Base-by-base conservation (phyloP, 2,888 invertebrate genomes). In the Cheilosia soror region DNA sequence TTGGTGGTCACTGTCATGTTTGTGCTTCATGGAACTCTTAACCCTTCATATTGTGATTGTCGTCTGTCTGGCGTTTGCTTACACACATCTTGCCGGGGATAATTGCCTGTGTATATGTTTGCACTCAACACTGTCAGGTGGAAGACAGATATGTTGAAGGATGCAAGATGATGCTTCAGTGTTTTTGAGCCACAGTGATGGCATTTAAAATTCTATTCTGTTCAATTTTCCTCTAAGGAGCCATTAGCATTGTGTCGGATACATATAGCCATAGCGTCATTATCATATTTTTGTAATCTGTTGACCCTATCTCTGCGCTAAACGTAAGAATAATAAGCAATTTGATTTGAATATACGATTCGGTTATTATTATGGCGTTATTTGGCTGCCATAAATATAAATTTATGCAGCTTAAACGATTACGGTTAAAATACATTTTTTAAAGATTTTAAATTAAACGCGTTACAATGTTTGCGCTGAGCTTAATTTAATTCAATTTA, bases 271-370 rank as follows among this genome's bases (percentile, higher is more conserved):
- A 20, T 2, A 20, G 20, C 20, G 20, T 20, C 1, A 20, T 78
- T 78, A 78, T 47, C 77, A 78, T 83, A 83, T 78, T 68, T 83
- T 40, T 49, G 44, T 68, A 83, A 78, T 83, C 42, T 68, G 62
- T 49, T 77, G 27, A 37, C 33, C 55, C 6, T 49, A 15, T 20
- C 20, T 3, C 9, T 11, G 47, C n/a, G 40, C n/a, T 49, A 15
- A 31, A 25, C 15, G 47, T 31, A 42, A 15, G 49, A 33, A 31
- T 47, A 69, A 71, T 58, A 51, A 57, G 15, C 49, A 13, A 15
- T 58, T 72, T 55, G 49, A 65, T 72, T 79, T 65, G 57, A 57
- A 65, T 71, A 55, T 40, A n/a, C 4, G 51, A 25, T 60, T 58
- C 7, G 27, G n/a, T 55, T n/a, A 5, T 55, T n/a, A 5, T n/a